Base-by-base conservation (phyloP, 2,113 vertebrate species). In the Carassius auratus region DNA sequence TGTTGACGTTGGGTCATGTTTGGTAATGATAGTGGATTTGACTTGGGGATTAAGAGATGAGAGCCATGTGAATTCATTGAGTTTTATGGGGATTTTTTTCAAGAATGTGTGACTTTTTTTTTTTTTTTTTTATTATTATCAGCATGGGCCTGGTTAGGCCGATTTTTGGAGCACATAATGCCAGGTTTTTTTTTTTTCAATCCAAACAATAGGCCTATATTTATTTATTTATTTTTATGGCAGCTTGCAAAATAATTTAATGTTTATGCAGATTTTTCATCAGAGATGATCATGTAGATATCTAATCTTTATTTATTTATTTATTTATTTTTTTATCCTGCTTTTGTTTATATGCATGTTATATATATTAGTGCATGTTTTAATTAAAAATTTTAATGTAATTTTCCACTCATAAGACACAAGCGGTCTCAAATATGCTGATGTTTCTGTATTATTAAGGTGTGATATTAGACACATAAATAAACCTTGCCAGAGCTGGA, bases 1-100 rank as follows among this genome's bases (percentile, higher is more conserved):
- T 55, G 81, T 73, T 71, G 81, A 68, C 33, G 48, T 21, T 36
- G 48, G 33, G 33, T 42, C 33, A n/a, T 55, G 81, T 42, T 83
- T 59, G n/a, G 81, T 36, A 83, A 83, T 83, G 81, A 83, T 42
- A 59, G 81, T 73, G 81, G 81, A 83, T 83, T 83, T 83, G 81
- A 83, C 21, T 36, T 83, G 15, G 23, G 81, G 81, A 83, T 83
- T 83, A 83, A 83, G 66, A 83, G 76, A 76, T 78, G 61, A 9
- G 66, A 81, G 77, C 55, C 12, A 33, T 74, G 55, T 45, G 52
- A 38, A 73, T 26, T 68, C 30, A 52, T 48, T 48, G 48, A 69
- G 61, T 42, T 52, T 59, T 23, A 8, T 85, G 55, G 73, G 21
- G 26, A 1, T 66, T 48, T 71, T 48, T 45, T 45, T 45, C 8